These are phyloP conservation scores for Epirrhoe tristata DNA, from an alignment of 2,888 invertebrate genomes.

Conservation along the genomic window DNA sequence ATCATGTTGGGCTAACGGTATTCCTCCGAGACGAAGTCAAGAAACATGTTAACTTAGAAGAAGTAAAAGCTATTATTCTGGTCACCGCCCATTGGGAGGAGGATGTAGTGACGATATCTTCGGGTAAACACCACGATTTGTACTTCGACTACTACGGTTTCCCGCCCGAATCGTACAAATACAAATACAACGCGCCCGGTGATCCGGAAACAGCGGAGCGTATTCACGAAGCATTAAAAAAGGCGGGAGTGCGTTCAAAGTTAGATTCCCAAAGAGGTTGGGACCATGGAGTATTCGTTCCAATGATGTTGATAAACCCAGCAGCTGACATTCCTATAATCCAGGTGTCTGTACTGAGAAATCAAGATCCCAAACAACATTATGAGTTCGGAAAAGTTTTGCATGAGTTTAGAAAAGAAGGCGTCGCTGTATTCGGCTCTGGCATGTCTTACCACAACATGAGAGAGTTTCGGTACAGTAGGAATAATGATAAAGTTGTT, in stretches of 20 bases:
- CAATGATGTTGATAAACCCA: slow-evolving; percentile 79
- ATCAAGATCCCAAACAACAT: slow-evolving; percentile 70
- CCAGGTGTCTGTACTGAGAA: slow-evolving; percentile 72
- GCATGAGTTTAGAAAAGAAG: slow-evolving; percentile 72
- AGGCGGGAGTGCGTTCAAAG: slow-evolving; percentile 68
- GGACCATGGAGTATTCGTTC: slow-evolving; percentile 82
- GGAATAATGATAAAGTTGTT: slow-evolving; percentile 56
- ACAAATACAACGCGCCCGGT: slow-evolving; percentile 76
- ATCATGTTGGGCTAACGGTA: slow-evolving; percentile 68
- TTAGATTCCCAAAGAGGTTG: slow-evolving; percentile 75
- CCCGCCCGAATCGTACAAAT: slow-evolving; percentile 76
- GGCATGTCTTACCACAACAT: slow-evolving; percentile 82
- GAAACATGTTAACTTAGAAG: slow-evolving; percentile 70
- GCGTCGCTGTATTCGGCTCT: slow-evolving; percentile 72
- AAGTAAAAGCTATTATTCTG: slow-evolving; percentile 73
- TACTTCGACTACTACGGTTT: slow-evolving; percentile 81
- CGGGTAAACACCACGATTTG: slow-evolving; percentile 70
- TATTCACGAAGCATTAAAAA: slow-evolving; percentile 64
- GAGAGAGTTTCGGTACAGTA: slow-evolving; percentile 66
- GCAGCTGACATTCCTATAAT: slow-evolving; percentile 75
- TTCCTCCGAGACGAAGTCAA: slow-evolving; percentile 73
- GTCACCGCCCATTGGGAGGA: slow-evolving; percentile 82
- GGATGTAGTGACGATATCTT: slow-evolving; percentile 72
- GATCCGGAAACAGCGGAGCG: slow-evolving; percentile 68
- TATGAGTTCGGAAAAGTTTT: slow-evolving; percentile 70